Evolutionary conservation across 2,113 vertebrate genomes (phyloP), one percentile per base, ranked within the genome.

Genomic region (Periophthalmodon schlosseri): DNA sequence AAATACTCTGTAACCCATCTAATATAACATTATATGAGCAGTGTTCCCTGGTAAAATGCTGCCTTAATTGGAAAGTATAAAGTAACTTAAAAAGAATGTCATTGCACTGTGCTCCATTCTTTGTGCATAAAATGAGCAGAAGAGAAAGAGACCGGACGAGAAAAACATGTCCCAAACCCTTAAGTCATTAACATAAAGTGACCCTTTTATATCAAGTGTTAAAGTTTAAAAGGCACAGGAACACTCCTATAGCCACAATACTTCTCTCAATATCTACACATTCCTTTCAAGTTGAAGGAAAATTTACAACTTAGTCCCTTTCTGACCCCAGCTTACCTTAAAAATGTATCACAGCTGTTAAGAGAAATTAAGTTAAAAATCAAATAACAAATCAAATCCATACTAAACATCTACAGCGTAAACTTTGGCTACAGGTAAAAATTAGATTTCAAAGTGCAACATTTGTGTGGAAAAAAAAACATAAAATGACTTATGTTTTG

Each of bases 401-500:
- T 44, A 66, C 63, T n/a, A 20, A 52, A 68, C 68, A 83, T 70
- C 57, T 58, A 73, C 60, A 63, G 60, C 28, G 60, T 57, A 83
- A 52, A 78, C 87, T 90, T 91, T 90, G 86, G 91, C 77, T 87
- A 82, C 84, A 79, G 76, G 75, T 79, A 79, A 47, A n/a, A 84
- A 68, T 34, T 69, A 36, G 68, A 79, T 63, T 58, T 73, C 70
- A 89, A 91, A 90, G 84, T 91, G 85, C 90, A 85, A 76, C n/a
- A 49, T 81, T 70, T 68, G 73, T 76, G 72, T 85, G 69, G 46
- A 65, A 60, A 73, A 28, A 80, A 83, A 70, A 70, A 52, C 50
- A 77, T 52, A 72, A 80, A 83, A 78, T 46, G 72, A 70, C 84
- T 81, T 61, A 68, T 52, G 73, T 66, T 24, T 56, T 83, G 46